Conservation (phyloP, 2,888 invertebrate species). For the Neelides folsomi region DNA sequence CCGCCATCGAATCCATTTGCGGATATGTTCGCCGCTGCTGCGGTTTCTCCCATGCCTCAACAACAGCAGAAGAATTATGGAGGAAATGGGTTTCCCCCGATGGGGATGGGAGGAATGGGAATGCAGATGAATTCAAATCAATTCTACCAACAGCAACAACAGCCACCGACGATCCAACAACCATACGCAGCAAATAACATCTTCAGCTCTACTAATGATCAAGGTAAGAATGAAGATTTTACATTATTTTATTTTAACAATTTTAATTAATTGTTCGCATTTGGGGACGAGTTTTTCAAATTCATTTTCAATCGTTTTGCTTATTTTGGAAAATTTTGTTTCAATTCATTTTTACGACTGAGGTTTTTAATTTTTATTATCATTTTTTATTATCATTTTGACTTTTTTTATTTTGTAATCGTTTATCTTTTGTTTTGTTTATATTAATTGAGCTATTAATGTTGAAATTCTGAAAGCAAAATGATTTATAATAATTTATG, state of each 20-base stretch:
- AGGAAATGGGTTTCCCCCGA: slow-evolving; percentile 27
- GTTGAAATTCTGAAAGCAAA: too few species aligned
- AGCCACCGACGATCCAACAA: slow-evolving; percentile 22
- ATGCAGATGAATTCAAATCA: slow-evolving; percentile 8
- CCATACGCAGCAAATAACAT: slow-evolving; percentile 35
- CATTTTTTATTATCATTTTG: too few species aligned
- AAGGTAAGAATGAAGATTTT: slow-evolving; percentile 18
- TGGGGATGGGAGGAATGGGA: slow-evolving; percentile 18
- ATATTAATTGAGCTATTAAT: too few species aligned
- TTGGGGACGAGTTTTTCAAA: too few species aligned
- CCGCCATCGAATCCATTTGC: slow-evolving; percentile 63
- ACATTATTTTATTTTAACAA: not conserved
- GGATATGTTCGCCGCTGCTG: slow-evolving; percentile 55
- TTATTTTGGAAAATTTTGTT: too few species aligned
- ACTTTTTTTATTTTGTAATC: too few species aligned
- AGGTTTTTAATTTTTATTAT: too few species aligned
- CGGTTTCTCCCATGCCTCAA: slow-evolving; percentile 37
- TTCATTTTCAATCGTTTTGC: too few species aligned
- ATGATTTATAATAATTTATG: slow-evolving; percentile 1
- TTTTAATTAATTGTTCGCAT: not conserved
- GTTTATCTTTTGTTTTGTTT: too few species aligned
- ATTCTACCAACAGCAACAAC: slow-evolving; percentile 18
- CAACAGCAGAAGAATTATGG: slow-evolving; percentile 34
- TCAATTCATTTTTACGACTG: too few species aligned
- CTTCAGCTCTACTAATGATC: slow-evolving; percentile 31